Evolutionary conservation across 1,140 invertebrate species (phyloP), one percentile per base, ranked within the genome.

Genomic region (Zaprionus nigranus): DNA sequence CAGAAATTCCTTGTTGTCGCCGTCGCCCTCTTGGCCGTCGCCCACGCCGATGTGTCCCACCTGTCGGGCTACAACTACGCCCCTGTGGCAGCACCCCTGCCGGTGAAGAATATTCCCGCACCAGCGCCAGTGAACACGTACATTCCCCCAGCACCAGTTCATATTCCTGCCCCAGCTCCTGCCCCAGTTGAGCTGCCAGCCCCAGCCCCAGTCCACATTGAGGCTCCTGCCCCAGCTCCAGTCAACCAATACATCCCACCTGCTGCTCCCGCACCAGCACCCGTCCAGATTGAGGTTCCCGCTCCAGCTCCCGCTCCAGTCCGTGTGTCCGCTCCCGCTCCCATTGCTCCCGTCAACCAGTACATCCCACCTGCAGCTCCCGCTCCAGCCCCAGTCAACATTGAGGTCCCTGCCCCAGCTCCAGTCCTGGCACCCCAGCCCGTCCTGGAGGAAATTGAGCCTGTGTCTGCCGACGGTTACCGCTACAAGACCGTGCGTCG

Each of bases 21-120:
- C 84, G 58, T 88, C 34, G 81, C 84, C 57, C 49, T 92, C n/a
- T 40, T 92, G 90, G 90, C 86, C 28, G 79, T 84, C 60, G 90
- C 78, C 78, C 79, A 88, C 59, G 90, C 90, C 71, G 83, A 92
- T 90, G 84, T 91, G 46, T 91, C 90, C n/a, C 88, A 91, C 20
- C 75, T 91, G 68, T 82, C 83, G 13, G 90, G 90, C 13, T 92
- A 92, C 72, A 88, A 79, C 75, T 92, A 92, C 36, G 75, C 71
- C n/a, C 77, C 81, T 22, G 85, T 81, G 46, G 1, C 53, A 28
- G 82, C 78, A 53, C 81, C 74, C 2, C 3, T 54, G 40, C 74
- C 81, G 38, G 30, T 66, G 6, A 81, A 68, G 61, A 38, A 36
- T 40, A 76, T 68, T 3, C 86, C 87, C 4, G 46, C 46, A 24